These are phyloP conservation scores for Endomychus coccineus DNA, from an alignment of 2,888 invertebrate species.

Conservation along the genomic window DNA sequence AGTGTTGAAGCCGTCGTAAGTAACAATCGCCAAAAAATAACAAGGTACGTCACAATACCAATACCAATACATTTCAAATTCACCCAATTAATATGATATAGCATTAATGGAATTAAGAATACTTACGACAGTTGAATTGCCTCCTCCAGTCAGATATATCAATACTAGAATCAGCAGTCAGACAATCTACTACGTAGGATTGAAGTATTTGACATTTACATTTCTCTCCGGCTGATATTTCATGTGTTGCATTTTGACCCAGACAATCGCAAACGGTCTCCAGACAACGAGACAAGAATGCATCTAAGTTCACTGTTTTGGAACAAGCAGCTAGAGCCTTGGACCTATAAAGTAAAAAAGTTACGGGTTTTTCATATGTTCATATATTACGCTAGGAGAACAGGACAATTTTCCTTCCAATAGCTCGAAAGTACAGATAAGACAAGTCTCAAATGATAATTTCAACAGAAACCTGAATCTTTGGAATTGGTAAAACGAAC, in stretches of 20 bases:
- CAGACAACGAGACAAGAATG: constrained; percentile 64
- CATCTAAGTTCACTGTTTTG: constrained; percentile 56
- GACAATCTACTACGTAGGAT: constrained; percentile 65
- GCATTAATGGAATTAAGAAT: constrained; percentile 2
- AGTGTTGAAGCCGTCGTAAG: no score
- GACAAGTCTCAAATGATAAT: no score
- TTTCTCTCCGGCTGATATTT: constrained; percentile 37
- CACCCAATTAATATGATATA: background rate
- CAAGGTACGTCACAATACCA: no score
- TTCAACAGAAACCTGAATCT: no score
- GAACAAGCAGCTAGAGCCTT: constrained; percentile 59
- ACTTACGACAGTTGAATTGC: constrained; percentile 62
- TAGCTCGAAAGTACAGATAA: no score
- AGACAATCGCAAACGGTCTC: constrained; percentile 71
- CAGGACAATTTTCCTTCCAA: no score
- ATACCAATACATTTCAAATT: no score
- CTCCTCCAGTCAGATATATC: constrained; percentile 67
- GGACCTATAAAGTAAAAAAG: constrained; percentile 43
- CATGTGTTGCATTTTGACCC: constrained; percentile 43
- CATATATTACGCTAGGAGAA: no score
- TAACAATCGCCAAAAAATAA: no score
- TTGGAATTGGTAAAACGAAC: no score
- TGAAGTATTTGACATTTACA: constrained; percentile 68
- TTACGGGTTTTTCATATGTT: no score
- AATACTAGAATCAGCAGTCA: constrained; percentile 54